Evolutionary conservation across 1,140 invertebrate species (phyloP).

Genomic region (Drosophila obscura): DNA sequence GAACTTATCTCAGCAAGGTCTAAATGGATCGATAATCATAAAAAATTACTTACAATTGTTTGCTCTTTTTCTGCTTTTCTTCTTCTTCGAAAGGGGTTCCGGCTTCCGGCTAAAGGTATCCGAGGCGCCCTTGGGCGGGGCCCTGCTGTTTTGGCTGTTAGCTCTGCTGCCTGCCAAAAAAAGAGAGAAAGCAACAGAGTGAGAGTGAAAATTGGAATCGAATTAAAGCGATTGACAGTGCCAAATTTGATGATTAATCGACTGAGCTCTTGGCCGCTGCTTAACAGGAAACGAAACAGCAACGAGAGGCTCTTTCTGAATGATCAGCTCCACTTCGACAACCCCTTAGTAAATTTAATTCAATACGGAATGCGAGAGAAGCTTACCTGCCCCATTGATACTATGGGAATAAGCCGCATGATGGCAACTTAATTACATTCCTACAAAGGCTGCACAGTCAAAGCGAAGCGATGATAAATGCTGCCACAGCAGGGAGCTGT

Average conservation of each 20-base stretch:
- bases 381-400: conserved; percentile 59
- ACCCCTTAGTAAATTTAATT: conserved; percentile 35
- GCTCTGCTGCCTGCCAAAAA: conserved; percentile 55
- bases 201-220: too few species aligned
- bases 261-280: conserved; percentile 51
- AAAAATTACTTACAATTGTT: conserved; percentile 37
- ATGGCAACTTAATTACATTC: conserved; percentile 59
- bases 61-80: neutral
- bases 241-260: conserved; percentile 77
- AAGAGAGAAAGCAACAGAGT: too few species aligned
- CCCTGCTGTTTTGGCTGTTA: conserved; percentile 64
- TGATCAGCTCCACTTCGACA: neutral
- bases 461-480: conserved; percentile 28
- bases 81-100: conserved; percentile 19
- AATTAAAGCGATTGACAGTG: conserved; percentile 34
- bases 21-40: too few species aligned
- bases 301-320: conserved; percentile 12
- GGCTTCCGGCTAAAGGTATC: conserved; percentile 49
- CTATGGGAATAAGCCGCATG: conserved; percentile 38
- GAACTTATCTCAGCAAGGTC: neutral
- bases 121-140: conserved; percentile 69
- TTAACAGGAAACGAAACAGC: conserved; percentile 41
- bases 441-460: conserved; percentile 48
- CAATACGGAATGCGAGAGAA: neutral
- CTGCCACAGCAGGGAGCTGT: neutral